Conservation (phyloP, 2,888 invertebrate species). For the Frankliniella intonsa region DNA sequence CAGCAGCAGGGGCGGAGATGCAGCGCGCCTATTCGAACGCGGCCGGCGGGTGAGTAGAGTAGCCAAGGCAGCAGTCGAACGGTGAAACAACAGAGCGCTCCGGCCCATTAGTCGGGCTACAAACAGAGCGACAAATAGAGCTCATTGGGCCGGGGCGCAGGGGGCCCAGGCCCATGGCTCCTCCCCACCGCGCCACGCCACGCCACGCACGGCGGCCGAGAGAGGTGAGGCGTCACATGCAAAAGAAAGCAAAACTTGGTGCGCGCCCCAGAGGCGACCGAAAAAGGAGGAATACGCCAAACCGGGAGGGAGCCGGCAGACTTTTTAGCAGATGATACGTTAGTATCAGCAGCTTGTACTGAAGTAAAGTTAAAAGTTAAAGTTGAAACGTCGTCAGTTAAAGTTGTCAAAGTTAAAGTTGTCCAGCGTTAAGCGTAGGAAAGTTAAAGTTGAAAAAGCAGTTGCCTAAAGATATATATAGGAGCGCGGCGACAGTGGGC, state of each 20-base stretch:
- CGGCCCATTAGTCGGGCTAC: constrained; percentile 8
- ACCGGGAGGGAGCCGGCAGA: background rate
- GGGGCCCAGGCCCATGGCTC: too few relatives aligned
- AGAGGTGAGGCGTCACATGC: background rate
- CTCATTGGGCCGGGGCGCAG: background rate
- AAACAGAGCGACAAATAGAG: constrained; percentile 17
- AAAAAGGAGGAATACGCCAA: background rate
- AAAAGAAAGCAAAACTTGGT: background rate
- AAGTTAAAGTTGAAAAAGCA: too few relatives aligned
- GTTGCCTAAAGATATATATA: too few relatives aligned
- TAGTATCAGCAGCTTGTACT: too few relatives aligned
- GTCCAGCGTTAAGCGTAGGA: too few relatives aligned
- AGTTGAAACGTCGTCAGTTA: too few relatives aligned
- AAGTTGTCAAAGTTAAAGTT: too few relatives aligned
- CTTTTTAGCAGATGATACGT: too few relatives aligned
- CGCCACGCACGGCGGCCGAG: background rate
- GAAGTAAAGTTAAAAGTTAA: too few relatives aligned
- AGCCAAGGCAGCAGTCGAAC: background rate
- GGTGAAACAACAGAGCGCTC: constrained; percentile 1
- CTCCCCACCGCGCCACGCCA: background rate
- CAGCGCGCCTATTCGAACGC: background rate
- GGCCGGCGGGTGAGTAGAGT: background rate
- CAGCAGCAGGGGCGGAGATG: too few relatives aligned
- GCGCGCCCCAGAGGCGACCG: too few relatives aligned
- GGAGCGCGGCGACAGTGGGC: too few relatives aligned